Percentiles rank a stretch among this genome's conserved stretches.
These are phyloP conservation scores for Megalopta genalis DNA, from an alignment of 1,140 invertebrate species.

Conservation along the genomic window DNA sequence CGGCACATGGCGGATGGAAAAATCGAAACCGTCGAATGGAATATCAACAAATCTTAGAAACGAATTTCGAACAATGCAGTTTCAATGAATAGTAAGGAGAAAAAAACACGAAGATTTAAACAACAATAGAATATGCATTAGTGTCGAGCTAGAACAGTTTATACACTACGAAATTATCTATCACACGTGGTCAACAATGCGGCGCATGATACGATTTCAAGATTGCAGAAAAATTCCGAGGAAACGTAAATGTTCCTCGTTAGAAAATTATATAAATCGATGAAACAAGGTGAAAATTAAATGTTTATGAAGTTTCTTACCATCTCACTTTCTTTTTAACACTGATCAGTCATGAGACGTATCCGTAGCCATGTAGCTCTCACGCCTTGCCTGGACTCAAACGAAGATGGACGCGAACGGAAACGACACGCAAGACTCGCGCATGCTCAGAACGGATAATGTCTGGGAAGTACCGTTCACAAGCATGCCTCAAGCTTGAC, in stretches of 20 bases:
- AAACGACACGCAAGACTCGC: constrained; percentile 44
- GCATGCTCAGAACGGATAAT: constrained; percentile 39
- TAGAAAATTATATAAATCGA: background rate
- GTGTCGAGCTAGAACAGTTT: background rate
- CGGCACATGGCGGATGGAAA: constrained; percentile 53
- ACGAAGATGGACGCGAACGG: constrained; percentile 67
- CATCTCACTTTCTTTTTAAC: constrained; percentile 64
- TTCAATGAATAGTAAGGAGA: background rate
- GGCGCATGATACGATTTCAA: background rate
- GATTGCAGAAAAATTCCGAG: background rate
- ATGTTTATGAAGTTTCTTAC: constrained; percentile 56
- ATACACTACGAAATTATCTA: background rate
- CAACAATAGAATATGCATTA: background rate
- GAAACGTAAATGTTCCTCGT: background rate
- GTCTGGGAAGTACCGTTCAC: background rate
- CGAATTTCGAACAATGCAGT: too few relatives aligned
- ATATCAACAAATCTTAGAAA: background rate
- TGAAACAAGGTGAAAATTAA: background rate
- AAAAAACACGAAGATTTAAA: background rate
- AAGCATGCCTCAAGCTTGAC: background rate
- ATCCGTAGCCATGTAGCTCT: constrained; percentile 59
- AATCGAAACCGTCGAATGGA: background rate
- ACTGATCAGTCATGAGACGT: too few relatives aligned
- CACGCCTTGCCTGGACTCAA: constrained; percentile 58
- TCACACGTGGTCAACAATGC: constrained; percentile 52